These are phyloP conservation scores for Lineus longissimus DNA, from an alignment of 1,140 invertebrate species.

Conservation along the genomic window DNA sequence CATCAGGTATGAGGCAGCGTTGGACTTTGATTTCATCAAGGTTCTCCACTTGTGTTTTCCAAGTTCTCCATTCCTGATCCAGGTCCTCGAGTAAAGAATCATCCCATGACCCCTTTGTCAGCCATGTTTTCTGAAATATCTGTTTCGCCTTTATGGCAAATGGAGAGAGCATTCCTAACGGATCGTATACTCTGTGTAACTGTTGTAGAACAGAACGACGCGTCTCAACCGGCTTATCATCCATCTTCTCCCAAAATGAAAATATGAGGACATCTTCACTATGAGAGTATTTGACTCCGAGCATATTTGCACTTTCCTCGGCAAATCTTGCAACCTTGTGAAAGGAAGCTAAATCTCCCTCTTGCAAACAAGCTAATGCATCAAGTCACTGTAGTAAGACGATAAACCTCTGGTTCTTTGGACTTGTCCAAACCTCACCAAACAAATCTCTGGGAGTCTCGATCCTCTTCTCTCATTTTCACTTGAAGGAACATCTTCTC, in stretches of 20 bases:
- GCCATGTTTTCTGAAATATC: not conserved
- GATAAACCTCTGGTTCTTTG: not conserved
- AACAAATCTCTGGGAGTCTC: no score
- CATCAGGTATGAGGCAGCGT: not conserved
- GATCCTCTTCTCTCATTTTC: no score
- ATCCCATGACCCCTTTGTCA: not conserved
- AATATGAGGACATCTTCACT: not conserved
- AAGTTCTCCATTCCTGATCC: not conserved
- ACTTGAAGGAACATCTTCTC: no score
- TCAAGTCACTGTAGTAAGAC: slow-evolving; percentile 3
- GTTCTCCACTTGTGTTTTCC: not conserved
- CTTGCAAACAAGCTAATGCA: not conserved
- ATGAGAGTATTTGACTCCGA: not conserved
- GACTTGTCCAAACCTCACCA: no score
- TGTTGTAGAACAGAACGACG: not conserved
- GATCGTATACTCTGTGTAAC: not conserved
- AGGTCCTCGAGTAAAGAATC: not conserved
- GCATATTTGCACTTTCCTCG: not conserved
- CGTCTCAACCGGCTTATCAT: not conserved
- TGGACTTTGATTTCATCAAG: not conserved
- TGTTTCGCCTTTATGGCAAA: not conserved
- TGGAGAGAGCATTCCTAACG: not conserved
- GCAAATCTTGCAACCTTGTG: not conserved
- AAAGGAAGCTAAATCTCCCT: not conserved
- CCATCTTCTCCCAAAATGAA: slow-evolving; percentile 4